Evolutionary conservation across 2,797 vertebrate genomes (phyloP).

Genomic region (Rhincodon typus): DNA sequence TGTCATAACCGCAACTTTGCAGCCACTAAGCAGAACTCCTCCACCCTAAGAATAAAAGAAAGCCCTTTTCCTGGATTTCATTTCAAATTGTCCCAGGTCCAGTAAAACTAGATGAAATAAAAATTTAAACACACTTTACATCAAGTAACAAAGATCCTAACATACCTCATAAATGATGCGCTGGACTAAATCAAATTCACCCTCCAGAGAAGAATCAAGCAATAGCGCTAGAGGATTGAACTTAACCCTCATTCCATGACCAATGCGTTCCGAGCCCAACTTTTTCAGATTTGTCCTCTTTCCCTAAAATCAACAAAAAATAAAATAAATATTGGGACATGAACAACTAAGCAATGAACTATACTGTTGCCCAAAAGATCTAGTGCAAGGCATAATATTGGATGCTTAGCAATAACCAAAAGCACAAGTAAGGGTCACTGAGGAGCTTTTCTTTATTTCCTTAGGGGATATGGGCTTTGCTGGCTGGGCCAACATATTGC

Average conservation of each 20-base stretch:
- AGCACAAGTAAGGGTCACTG: too few species aligned
- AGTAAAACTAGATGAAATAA: not conserved
- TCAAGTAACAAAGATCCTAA: not conserved
- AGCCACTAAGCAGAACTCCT: too few species aligned
- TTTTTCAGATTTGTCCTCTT: conserved; percentile 96
- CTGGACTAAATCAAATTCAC: conserved; percentile 93
- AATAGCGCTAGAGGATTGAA: conserved; percentile 92
- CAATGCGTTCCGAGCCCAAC: conserved; percentile 77
- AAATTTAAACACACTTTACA: too few species aligned
- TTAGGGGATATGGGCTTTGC: too few species aligned
- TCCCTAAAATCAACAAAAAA: conserved; percentile 56
- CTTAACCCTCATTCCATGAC: conserved; percentile 85
- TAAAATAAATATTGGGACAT: not conserved
- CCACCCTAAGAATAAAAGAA: not conserved
- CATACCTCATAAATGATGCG: conserved; percentile 93
- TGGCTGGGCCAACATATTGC: too few species aligned
- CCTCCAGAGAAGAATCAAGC: conserved; percentile 91
- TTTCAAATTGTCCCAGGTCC: not conserved
- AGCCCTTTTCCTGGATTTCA: not conserved
- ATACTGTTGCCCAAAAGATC: not conserved
- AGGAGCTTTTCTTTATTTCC: not conserved
- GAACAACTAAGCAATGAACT: not conserved
- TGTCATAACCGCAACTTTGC: too few species aligned
- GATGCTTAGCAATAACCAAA: not conserved
- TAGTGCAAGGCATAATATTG: not conserved